Conservation (phyloP, 2,113 vertebrate species). For the Oryzias melastigma region DNA sequence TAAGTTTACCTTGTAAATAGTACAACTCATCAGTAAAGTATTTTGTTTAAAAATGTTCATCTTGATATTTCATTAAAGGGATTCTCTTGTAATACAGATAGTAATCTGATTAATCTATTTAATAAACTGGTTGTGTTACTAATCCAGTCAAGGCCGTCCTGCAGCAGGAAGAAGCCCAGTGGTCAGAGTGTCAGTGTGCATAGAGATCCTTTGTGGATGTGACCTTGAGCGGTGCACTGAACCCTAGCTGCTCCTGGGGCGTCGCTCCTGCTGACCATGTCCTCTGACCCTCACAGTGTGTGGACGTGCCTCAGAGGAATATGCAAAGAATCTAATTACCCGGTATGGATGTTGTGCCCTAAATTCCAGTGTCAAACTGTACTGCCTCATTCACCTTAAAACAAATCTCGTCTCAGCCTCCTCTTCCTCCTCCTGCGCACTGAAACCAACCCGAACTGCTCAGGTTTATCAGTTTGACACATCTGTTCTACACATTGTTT, state of each 20-base stretch:
- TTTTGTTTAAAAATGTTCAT: background rate
- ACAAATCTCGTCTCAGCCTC: conserved; percentile 26
- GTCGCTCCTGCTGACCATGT: conserved; percentile 51
- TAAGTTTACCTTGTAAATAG: too few species aligned
- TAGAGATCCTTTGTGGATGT: conserved; percentile 44
- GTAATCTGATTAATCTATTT: conserved; percentile 36
- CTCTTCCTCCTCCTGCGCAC: conserved; percentile 17
- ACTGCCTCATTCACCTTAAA: conserved; percentile 41
- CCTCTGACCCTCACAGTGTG: conserved; percentile 52
- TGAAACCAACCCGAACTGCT: conserved; percentile 19
- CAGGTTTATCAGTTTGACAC: conserved; percentile 55
- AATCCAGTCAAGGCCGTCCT: conserved; percentile 11
- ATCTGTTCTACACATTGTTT: conserved; percentile 60
- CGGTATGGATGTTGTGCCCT: conserved; percentile 35
- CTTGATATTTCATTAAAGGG: conserved; percentile 1
- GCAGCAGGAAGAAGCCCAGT: conserved; percentile 42
- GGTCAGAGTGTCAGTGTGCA: conserved; percentile 49
- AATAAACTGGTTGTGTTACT: conserved; percentile 32
- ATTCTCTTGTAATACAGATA: conserved; percentile 11
- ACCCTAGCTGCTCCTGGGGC: conserved; percentile 48
- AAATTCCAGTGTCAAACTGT: conserved; percentile 51
- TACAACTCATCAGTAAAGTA: background rate
- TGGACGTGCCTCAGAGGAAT: conserved; percentile 41
- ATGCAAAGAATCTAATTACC: conserved; percentile 65
- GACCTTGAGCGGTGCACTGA: conserved; percentile 64